phyloP scores from a whole-genome alignment of 2,797 vertebrate genomes.

The Neopelma chrysocephalum region DNA sequence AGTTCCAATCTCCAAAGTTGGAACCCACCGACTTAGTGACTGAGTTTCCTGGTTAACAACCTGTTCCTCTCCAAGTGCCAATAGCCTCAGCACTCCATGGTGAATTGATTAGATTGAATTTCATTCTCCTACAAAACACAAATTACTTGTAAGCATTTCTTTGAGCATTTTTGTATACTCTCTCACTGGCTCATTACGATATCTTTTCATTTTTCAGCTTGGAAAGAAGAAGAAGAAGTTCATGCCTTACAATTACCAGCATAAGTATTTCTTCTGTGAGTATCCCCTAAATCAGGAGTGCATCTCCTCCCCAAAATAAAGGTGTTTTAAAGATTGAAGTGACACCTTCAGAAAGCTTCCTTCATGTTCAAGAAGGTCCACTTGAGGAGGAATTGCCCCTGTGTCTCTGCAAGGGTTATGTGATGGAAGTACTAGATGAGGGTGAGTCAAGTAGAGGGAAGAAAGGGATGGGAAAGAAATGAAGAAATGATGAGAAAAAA shows the following conservation, averaged over 20 bases:
- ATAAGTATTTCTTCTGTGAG: conserved; percentile 83
- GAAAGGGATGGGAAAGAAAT: neutral
- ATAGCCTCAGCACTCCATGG: neutral
- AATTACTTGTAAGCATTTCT: neutral
- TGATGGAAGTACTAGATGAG: neutral
- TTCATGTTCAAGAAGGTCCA: fast-evolving
- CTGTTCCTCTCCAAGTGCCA: neutral
- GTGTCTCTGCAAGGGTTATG: neutral
- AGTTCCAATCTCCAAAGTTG: neutral
- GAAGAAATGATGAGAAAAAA: neutral
- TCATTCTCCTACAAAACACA: neutral
- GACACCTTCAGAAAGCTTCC: neutral
- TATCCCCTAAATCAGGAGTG: neutral
- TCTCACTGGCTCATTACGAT: neutral
- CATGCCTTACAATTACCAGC: conserved; percentile 85
- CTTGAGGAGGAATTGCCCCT: neutral
- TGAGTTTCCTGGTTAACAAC: neutral
- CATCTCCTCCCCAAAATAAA: neutral
- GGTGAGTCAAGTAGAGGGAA: neutral
- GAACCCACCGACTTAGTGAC: neutral
- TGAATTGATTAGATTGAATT: neutral
- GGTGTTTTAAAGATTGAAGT: neutral
- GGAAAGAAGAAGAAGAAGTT: conserved; percentile 81
- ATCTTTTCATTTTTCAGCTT: conserved; percentile 70
- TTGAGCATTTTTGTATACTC: neutral